Base-by-base conservation (phyloP, 2,797 vertebrate genomes). In the Eptatretus atami region DNA sequence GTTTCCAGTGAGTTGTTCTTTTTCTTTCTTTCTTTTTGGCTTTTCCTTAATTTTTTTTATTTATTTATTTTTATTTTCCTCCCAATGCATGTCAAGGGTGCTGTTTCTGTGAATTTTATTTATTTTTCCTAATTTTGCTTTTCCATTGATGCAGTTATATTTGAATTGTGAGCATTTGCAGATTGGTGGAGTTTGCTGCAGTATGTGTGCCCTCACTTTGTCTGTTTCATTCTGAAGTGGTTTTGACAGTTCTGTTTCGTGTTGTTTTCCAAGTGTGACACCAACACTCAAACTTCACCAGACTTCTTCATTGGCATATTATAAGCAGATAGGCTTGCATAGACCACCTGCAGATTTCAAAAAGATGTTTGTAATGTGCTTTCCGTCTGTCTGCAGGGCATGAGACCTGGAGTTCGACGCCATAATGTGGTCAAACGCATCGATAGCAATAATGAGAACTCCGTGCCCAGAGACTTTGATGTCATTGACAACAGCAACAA, bases 391-490 rank as follows among this genome's bases (percentile, higher is more conserved):
- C 6, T 71, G 69, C 67, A 65, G 67, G 67, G 68, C 69, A 70
- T 68, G 67, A 61, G 54, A 63, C 69, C 69, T 71, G 67, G 69
- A 69, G 70, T 66, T 67, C 69, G 72, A 66, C 64, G 67, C 71
- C 63, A 67, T 64, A 64, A 65, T n/a, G n/a, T 61, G 9, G n/a
- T 25, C n/a, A 61, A 61, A 10, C 74, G 80, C 52, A 87, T 86
- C 0, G 92, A 98, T 78, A 96, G 88, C 78, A 98, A 98, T 78
- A 98, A 95, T 1, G 92, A 98, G 71, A 98, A 98, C 71, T 98
- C 92, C 0, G 92, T 96, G 63, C 92, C 88, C 65, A 98, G 87
- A 75, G 92, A 96, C 73, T 98, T 98, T 70, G 88, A 95, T 72
- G 93, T 81, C 55, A 78, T 93, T 65, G 92, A 98, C 77, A 96